Base-by-base conservation (phyloP, 2,113 vertebrate genomes). In the Ciconia stormi region DNA sequence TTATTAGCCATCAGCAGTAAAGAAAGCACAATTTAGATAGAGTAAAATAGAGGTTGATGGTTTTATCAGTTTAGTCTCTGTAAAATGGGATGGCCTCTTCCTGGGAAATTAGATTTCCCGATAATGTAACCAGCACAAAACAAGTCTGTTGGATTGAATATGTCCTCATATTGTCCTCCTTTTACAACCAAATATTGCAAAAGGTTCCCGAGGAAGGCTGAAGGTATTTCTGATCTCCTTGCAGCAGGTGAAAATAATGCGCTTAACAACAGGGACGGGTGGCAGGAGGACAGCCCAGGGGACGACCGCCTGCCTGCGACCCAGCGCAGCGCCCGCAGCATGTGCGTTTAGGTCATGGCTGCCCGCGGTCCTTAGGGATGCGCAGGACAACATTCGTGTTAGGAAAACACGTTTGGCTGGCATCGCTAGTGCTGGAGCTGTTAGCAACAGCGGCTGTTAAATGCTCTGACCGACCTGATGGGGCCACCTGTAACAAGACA, bases 281-380 rank as follows among this genome's bases (percentile, higher is more conserved):
- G n/a, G 77, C 29, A 18, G 38, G 61, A 34, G 52, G 59, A n/a
- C 26, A 20, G 56, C 63, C 29, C 32, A 2, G 55, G 55, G 10
- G 70, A 40, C 2, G 22, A 19, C 7, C 4, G 0, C 13, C 61
- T 23, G 38, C 20, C 61, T 7, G 7, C 4, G 5, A 13, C 32
- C 21, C 38, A 4, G 29, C 30, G 4, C 30, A 12, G 61, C 42
- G 12, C 6, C 2, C 8, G 2, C 7, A 6, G 55, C 61, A 1
- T 3, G 6, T 18, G 53, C 11, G 2, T 26, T 36, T 13, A 2
- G 6, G 32, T 25, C 1, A 6, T 5, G 30, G 25, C 55, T 34
- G 53, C 65, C 44, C 6, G 1, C 49, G 18, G 70, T 27, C 62
- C 55, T 17, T 5, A 8, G 46, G 36, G 90, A 42, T 11, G 3